Evolutionary conservation across 2,797 vertebrate species (phyloP), one percentile per base, ranked within the genome.

Genomic region (Spinus olivaceus): DNA sequence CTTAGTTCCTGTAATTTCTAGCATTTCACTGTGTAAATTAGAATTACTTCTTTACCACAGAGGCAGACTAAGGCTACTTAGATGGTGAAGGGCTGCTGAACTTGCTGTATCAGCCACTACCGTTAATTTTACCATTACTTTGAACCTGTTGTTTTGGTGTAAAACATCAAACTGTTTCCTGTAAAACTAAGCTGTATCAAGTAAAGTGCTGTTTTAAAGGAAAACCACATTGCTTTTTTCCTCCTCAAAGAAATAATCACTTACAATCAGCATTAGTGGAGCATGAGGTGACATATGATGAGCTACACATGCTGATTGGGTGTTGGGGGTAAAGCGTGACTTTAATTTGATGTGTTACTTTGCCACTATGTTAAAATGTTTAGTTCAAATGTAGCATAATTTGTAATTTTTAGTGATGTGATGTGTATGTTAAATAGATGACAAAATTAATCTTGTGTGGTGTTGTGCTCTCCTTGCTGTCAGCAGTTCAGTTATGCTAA

Each of bases 281-380:
- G 53, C 25, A 28, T 0, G 0, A 50, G 20, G 24, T 78, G 30
- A 13, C 32, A 3, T 37, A 24, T 9, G 20, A 46, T 61, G 24
- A 69, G 8, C 7, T n/a, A 32, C 49, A n/a, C 3, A 6, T 1
- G 1, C 22, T 30, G 15, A 72, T 14, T 82, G 44, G 10, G n/a
- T 90, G 12, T 2, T 90, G 16, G 6, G 28, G 12, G 8, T 19
- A 83, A 50, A 57, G 6, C 9, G 4, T 10, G 2, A 14, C 16
- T 73, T 59, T 24, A 41, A 51, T 78, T 39, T 67, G 18, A 3
- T 76, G 3, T 59, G 5, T 64, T 90, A 9, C 6, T 66, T 85
- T 74, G 27, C 23, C n/a, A 21, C 20, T 61, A 4, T 44, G 9
- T 59, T 82, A 74, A 84, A 85, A 73, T 1, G 21, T 67, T 69